phyloP scores from a whole-genome alignment of 2,797 vertebrate genomes.

The Basileuterus tristriatus region DNA sequence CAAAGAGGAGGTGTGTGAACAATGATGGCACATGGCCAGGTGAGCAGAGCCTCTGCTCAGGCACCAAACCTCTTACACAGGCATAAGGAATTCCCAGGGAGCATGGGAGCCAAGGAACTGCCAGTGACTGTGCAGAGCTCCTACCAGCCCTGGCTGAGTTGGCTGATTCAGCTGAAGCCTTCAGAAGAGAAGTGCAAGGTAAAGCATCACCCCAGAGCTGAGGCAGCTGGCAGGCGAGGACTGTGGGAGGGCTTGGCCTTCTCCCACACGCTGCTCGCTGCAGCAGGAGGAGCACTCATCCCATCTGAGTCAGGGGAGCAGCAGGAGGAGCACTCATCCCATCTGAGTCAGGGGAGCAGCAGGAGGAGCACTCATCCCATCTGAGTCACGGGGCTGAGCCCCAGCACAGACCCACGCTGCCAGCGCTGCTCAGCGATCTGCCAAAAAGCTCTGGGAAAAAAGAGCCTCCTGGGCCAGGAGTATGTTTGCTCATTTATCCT shows the following conservation, averaged over 20 bases:
- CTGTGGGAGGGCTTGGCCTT: not conserved
- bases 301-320: no score
- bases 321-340: no score
- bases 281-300: not conserved
- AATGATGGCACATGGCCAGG: not conserved
- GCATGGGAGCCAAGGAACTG: not conserved
- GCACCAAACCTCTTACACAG: rapidly evolving
- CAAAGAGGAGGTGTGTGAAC: not conserved
- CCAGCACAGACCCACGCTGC: rapidly evolving
- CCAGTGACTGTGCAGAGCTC: not conserved
- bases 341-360: no score
- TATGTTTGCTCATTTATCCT: not conserved
- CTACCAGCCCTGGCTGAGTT: not conserved
- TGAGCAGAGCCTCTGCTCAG: not conserved
- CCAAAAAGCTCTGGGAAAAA: not conserved
- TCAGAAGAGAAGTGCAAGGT: not conserved
- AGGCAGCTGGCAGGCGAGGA: not conserved
- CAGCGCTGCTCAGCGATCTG: not conserved
- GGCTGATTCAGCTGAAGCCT: not conserved
- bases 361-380: no score
- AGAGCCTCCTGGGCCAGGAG: not conserved
- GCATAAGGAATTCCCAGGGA: not conserved
- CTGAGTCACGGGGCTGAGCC: not conserved
- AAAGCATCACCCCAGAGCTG: not conserved
- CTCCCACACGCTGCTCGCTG: not conserved